Evolutionary conservation across 2,797 vertebrate genomes (phyloP), one percentile per base, ranked within the genome.

Genomic region (Sardinella longiceps): DNA sequence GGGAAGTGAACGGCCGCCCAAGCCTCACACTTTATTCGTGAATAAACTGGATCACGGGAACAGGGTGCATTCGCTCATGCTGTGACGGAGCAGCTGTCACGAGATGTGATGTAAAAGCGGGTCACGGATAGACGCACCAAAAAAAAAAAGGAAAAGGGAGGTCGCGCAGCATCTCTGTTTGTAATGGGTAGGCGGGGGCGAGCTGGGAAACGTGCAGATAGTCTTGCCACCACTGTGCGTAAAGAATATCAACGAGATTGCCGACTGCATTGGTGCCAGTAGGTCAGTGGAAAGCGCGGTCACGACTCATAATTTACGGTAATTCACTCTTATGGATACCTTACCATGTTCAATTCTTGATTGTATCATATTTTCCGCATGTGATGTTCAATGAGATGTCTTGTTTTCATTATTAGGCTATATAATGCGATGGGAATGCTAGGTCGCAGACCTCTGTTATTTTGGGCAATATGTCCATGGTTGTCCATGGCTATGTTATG

Each of bases 191-290:
- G 89, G 88, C 80, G 50, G 9, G 56, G 48, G 81, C 81, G 20
- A 86, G 88, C 83, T 84, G 83, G 37, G 30, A 48, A 89, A 93
- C 92, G 93, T 94, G 92, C 91, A 81, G 56, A 30, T 90, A n/a
- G 80, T 83, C 92, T 85, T 89, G 91, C 86, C 86, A 20, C 84
- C 83, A 25, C 33, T 30, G 48, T 20, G n/a, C 37, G 81, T 84
- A 84, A 83, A 46, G 63, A 25, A 45, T 9, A 60, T 46, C 63
- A 60, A 51, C 50, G 84, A 85, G 85, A 20, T 18, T 81, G 70
- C 60, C 66, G 66, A 48, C 7, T 12, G 53, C 25, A 83, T 83
- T 58, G 63, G 58, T 80, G 58, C 30, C 81, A 63, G 85, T 46
- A 70, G 85, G 82, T 82, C 80, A 82, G 5, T 33, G 39, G 50